Conservation (phyloP, 2,888 invertebrate genomes). For the Cerastoderma edule region DNA sequence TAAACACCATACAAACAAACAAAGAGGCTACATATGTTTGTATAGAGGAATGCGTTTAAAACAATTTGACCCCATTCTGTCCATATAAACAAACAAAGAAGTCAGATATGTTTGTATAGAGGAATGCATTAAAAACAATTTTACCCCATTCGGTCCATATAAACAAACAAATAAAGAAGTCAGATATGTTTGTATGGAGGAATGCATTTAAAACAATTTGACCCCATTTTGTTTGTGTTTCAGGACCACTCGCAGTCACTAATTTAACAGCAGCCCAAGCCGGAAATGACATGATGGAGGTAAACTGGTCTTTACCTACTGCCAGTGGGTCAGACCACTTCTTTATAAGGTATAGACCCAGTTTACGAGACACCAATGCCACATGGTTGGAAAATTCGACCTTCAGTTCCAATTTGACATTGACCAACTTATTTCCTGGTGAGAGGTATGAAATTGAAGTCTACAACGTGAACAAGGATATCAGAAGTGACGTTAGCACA, state of each 20-base stretch:
- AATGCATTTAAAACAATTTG: too few species aligned
- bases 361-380: constrained; percentile 54
- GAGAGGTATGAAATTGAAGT: constrained; percentile 71
- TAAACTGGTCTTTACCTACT: constrained; percentile 65
- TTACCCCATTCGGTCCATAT: too few species aligned
- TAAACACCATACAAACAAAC: too few species aligned
- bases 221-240: too few species aligned
- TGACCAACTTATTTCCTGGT: constrained; percentile 69
- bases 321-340: constrained; percentile 65
- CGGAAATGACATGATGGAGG: constrained; percentile 40
- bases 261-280: constrained; percentile 54
- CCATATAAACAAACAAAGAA: too few species aligned
- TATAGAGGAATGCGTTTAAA: too few species aligned
- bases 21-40: too few species aligned
- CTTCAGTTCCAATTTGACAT: constrained; percentile 38
- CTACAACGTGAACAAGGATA: constrained; percentile 63
- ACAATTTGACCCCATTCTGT: too few species aligned
- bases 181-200: too few species aligned
- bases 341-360: constrained; percentile 64
- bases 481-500: constrained; percentile 55
- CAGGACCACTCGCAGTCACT: constrained; percentile 68
- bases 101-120: too few species aligned
- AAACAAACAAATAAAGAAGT: too few species aligned
- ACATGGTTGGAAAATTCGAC: constrained; percentile 61
- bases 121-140: too few species aligned